phyloP scores from a whole-genome alignment of 2,113 vertebrate genomes.

The Corythoichthys intestinalis region DNA sequence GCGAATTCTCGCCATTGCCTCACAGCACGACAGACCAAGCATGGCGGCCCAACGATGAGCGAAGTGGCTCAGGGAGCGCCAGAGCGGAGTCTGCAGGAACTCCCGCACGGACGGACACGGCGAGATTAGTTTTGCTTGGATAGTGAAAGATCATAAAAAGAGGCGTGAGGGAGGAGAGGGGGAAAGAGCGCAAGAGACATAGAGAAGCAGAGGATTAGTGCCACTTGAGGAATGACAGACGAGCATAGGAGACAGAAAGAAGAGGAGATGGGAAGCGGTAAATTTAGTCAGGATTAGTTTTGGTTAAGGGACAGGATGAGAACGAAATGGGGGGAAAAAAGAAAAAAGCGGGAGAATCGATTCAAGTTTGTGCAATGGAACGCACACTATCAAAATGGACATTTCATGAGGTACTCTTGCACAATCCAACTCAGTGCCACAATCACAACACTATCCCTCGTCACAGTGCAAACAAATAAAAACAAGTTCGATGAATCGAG shows the following conservation, averaged over 20 bases:
- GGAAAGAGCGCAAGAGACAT: slow-evolving; percentile 67
- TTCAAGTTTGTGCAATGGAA: background rate
- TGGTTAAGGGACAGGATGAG: slow-evolving; percentile 54
- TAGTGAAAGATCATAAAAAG: slow-evolving; percentile 77
- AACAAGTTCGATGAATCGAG: background rate
- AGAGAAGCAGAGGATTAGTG: slow-evolving; percentile 76
- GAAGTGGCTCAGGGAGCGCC: slow-evolving; percentile 18
- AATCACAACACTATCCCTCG: background rate
- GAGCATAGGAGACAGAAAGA: slow-evolving; percentile 20
- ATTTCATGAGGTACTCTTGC: background rate
- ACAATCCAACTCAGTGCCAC: background rate
- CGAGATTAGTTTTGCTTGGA: slow-evolving; percentile 79
- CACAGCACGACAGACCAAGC: slow-evolving; percentile 41
- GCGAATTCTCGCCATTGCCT: slow-evolving; percentile 11
- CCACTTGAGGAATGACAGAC: slow-evolving; percentile 73
- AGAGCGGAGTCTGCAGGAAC: slow-evolving; percentile 15
- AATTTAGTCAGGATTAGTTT: slow-evolving; percentile 74
- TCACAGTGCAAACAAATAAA: background rate
- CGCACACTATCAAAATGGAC: background rate
- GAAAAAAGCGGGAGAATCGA: slow-evolving; percentile 19
- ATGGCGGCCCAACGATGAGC: slow-evolving; percentile 28
- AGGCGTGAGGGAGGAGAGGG: slow-evolving; percentile 38
- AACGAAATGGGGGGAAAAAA: slow-evolving; percentile 19
- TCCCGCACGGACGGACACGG: slow-evolving; percentile 45
- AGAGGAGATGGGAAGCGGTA: slow-evolving; percentile 50